These are phyloP conservation scores for Pholis gunnellus DNA, from an alignment of 2,113 vertebrate species.

Conservation along the genomic window DNA sequence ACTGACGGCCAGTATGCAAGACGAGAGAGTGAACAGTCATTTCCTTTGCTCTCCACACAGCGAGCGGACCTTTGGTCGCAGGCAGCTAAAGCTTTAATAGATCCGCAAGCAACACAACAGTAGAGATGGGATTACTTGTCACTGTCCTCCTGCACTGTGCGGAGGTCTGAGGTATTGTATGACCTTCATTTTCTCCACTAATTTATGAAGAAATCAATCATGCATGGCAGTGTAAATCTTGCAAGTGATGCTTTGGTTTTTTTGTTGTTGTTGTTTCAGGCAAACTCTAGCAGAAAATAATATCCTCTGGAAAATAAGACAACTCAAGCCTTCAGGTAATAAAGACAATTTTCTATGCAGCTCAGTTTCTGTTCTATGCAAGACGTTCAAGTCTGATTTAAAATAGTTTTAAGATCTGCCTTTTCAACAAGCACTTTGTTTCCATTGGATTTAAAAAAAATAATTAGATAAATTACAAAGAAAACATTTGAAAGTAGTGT, in stretches of 20 bases:
- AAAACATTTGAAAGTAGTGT: neutral
- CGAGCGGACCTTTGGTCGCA: slow-evolving; percentile 7
- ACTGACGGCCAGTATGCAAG: slow-evolving; percentile 54
- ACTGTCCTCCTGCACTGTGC: neutral
- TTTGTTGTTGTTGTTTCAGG: neutral
- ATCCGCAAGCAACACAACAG: neutral
- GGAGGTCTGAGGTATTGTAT: slow-evolving; percentile 42
- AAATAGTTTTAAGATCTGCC: neutral
- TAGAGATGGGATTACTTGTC: slow-evolving; percentile 36
- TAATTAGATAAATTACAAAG: neutral
- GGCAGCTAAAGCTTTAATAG: neutral
- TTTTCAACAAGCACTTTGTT: neutral
- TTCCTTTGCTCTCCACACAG: slow-evolving; percentile 19
- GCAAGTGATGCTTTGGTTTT: slow-evolving; percentile 11
- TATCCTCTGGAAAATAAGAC: slow-evolving; percentile 2
- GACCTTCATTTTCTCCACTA: neutral
- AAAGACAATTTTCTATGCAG: neutral
- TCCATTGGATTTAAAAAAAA: neutral
- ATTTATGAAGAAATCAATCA: neutral
- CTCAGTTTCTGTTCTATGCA: neutral
- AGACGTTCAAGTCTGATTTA: neutral
- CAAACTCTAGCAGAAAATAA: neutral
- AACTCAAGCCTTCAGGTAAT: slow-evolving; percentile 36
- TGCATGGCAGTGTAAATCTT: neutral
- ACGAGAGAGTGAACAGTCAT: slow-evolving; percentile 40